These are phyloP conservation scores for Caenorhabditis drosophilae DNA, from an alignment of 2,888 invertebrate genomes.

Conservation along the genomic window DNA sequence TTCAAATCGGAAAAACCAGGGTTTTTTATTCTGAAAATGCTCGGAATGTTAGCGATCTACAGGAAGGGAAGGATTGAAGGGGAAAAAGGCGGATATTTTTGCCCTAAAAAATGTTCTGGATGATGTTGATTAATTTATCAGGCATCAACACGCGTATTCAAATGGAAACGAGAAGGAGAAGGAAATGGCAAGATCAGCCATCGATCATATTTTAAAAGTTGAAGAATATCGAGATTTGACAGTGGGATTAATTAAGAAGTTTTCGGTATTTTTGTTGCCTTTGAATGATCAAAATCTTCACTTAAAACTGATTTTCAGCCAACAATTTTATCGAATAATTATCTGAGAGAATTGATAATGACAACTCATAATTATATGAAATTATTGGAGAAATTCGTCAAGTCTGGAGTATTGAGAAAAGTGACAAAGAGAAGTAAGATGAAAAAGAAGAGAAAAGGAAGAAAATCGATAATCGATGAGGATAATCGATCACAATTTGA, in stretches of 20 bases:
- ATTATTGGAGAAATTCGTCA: slow-evolving; percentile 70
- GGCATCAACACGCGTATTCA: slow-evolving; percentile 1
- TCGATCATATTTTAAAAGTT: slow-evolving; percentile 53
- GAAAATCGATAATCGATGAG: slow-evolving; percentile 3
- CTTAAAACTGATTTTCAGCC: slow-evolving; percentile 47
- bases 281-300: too few relatives aligned
- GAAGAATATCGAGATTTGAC: slow-evolving; percentile 64
- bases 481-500: slow-evolving; percentile 26
- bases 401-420: slow-evolving; percentile 54
- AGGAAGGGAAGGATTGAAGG: too few relatives aligned
- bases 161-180: slow-evolving; percentile 26
- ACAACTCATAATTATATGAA: slow-evolving; percentile 71
- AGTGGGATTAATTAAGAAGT: slow-evolving; percentile 39
- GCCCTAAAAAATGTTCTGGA: slow-evolving; percentile 10
- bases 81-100: too few relatives aligned
- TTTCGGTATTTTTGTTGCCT: slow-evolving; percentile 47
- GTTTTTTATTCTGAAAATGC: too few relatives aligned
- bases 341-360: slow-evolving; percentile 70
- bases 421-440: slow-evolving; percentile 27
- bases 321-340: slow-evolving; percentile 81
- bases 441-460: slow-evolving; percentile 5
- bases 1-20: too few relatives aligned
- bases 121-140: background rate
- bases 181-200: slow-evolving; percentile 29
- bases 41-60: too few relatives aligned